A percentile compares a stretch with the other conserved stretches of the same genome.
These are phyloP conservation scores for Agonopterix heracliana DNA, from an alignment of 2,888 invertebrate species.

Conservation along the genomic window DNA sequence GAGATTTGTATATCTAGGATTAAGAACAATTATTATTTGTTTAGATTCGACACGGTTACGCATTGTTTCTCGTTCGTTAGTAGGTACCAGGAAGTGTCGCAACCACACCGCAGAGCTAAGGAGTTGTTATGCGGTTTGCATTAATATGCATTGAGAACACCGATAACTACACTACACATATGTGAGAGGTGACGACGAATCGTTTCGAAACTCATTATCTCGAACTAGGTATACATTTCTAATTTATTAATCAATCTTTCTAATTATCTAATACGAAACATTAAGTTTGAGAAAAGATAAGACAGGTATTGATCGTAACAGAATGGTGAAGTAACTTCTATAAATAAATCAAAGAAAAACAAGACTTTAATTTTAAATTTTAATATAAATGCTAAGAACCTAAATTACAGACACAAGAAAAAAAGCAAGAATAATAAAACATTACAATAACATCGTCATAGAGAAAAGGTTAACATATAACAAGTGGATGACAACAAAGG, in stretches of 20 bases:
- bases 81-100: slow-evolving; percentile 59
- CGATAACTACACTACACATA: slow-evolving; percentile 18
- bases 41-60: slow-evolving; percentile 10
- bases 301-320: too few species aligned
- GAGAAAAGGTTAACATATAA: neutral
- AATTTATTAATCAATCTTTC: too few species aligned
- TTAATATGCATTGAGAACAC: slow-evolving; percentile 56
- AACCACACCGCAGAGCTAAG: slow-evolving; percentile 47
- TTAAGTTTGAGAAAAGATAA: too few species aligned
- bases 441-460: neutral
- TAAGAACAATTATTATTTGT: slow-evolving; percentile 9
- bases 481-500: neutral
- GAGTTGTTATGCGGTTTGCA: slow-evolving; percentile 49
- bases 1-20: neutral
- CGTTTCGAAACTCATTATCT: slow-evolving; percentile 18
- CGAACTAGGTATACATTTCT: too few species aligned
- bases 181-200: slow-evolving; percentile 33
- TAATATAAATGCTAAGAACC: too few species aligned
- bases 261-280: too few species aligned
- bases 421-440: neutral
- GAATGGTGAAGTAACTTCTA: too few species aligned
- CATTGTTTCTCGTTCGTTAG: slow-evolving; percentile 18
- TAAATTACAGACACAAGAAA: too few species aligned
- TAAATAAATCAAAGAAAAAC: too few species aligned
- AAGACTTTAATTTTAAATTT: too few species aligned